phyloP scores from a whole-genome alignment of 2,113 vertebrate species.

The Cricetomys ansorgei region DNA sequence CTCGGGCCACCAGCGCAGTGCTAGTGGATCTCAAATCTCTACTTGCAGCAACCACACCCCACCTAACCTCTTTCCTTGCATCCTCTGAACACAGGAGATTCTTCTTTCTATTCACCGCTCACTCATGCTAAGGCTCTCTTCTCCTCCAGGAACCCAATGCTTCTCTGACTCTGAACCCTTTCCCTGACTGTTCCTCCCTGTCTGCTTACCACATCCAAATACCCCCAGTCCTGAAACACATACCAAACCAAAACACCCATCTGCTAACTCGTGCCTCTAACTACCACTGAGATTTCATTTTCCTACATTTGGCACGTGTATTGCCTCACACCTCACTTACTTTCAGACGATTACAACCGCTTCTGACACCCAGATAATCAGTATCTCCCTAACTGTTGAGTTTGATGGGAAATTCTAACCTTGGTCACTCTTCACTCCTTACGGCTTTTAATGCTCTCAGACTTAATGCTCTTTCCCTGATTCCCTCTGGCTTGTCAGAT shows the following conservation, averaged over 20 bases:
- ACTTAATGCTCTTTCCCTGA: neutral
- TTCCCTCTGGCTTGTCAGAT: neutral
- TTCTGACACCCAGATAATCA: neutral
- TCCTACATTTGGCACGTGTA: neutral
- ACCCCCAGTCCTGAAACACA: neutral
- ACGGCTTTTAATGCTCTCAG: neutral
- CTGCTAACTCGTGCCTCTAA: neutral
- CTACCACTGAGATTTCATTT: neutral
- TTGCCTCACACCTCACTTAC: neutral
- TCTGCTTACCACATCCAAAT: neutral
- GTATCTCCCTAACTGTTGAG: neutral
- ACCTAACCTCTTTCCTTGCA: neutral
- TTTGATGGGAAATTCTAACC: neutral
- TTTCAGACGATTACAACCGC: neutral
- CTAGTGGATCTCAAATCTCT: neutral
- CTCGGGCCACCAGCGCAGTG: neutral
- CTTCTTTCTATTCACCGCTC: neutral
- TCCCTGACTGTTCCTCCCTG: neutral
- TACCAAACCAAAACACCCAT: neutral
- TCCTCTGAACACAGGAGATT: neutral
- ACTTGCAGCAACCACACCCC: neutral
- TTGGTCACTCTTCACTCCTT: neutral
- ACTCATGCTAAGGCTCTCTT: neutral
- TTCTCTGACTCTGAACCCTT: neutral
- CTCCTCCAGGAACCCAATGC: neutral